A percentile compares a stretch with the other conserved stretches of the same genome.
Evolutionary conservation across 2,888 invertebrate species (phyloP).

Genomic region (Petrophora chlorosata): DNA sequence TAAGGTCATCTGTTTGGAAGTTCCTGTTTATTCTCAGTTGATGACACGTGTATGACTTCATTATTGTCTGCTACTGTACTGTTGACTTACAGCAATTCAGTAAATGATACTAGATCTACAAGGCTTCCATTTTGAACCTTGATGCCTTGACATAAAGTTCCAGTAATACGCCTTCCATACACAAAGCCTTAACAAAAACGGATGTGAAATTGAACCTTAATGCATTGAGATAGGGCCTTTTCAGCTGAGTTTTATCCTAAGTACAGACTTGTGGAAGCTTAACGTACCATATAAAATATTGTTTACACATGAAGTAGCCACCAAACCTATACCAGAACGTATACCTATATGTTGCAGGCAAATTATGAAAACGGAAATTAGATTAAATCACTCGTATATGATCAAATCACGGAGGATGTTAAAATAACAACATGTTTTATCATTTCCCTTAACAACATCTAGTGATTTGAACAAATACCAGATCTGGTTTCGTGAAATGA

Average conservation of each 20-base stretch:
- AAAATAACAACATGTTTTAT: no score
- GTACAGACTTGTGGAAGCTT: neutral
- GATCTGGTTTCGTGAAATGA: no score
- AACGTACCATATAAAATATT: conserved; percentile 15
- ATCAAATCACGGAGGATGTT: no score
- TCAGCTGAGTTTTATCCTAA: neutral
- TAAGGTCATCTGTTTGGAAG: neutral
- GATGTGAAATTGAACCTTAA: neutral
- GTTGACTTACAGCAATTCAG: conserved; percentile 11
- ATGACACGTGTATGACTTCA: conserved; percentile 8
- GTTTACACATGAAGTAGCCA: conserved; percentile 14
- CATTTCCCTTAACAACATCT: no score
- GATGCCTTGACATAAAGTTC: neutral
- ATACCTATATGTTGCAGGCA: no score
- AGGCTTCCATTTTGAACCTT: neutral
- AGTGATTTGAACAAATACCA: no score
- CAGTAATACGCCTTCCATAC: neutral
- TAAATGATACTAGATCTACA: conserved; percentile 4
- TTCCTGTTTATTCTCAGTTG: conserved; percentile 7
- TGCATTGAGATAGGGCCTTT: neutral
- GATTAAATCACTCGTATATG: no score
- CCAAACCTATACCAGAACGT: no score
- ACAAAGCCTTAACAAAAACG: neutral
- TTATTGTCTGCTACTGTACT: conserved; percentile 5
- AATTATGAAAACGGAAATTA: neutral